Percentiles rank a stretch among this genome's conserved stretches.
phyloP scores from a whole-genome alignment of 35 echinoderm and acorn worm genomes.

The Anneissia japonica region DNA sequence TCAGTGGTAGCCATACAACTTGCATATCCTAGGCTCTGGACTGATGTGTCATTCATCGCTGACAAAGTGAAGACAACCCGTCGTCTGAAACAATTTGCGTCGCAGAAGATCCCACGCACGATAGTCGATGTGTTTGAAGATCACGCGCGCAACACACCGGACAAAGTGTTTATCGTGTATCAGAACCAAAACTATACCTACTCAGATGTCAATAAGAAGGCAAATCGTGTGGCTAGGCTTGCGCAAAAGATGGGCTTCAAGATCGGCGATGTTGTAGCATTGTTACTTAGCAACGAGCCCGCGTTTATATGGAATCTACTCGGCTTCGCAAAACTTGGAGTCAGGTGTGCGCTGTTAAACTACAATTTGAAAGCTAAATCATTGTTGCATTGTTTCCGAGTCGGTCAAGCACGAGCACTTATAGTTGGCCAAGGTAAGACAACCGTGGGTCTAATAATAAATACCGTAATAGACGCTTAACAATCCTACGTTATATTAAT shows the following conservation, averaged over 20 bases:
- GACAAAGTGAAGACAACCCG: conserved; percentile 48
- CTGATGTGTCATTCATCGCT: conserved; percentile 60
- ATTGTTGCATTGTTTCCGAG: conserved; percentile 74
- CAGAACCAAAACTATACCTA: conserved; percentile 60
- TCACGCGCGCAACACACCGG: conserved; percentile 47
- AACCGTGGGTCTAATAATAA: neutral
- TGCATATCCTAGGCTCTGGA: conserved; percentile 39
- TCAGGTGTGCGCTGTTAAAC: conserved; percentile 87
- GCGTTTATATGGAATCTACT: conserved; percentile 83
- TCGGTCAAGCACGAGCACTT: conserved; percentile 64
- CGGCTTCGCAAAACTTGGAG: conserved; percentile 82
- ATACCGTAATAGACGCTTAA: neutral
- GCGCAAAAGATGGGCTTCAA: conserved; percentile 55
- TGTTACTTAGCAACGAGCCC: conserved; percentile 81
- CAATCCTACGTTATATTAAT: neutral
- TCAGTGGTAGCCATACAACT: conserved; percentile 15
- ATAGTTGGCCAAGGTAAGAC: conserved; percentile 73
- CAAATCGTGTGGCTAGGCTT: conserved; percentile 57
- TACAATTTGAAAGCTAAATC: conserved; percentile 72
- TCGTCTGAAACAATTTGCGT: conserved; percentile 30
- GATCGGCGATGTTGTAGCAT: conserved; percentile 71
- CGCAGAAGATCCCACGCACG: conserved; percentile 50
- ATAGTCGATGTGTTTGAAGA: conserved; percentile 72
- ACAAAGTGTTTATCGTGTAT: conserved; percentile 70
- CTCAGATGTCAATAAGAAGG: conserved; percentile 54